A percentile compares a stretch with the other conserved stretches of the same genome.
phyloP scores from a whole-genome alignment of 2,113 vertebrate species.

The Amphiprion percula region DNA sequence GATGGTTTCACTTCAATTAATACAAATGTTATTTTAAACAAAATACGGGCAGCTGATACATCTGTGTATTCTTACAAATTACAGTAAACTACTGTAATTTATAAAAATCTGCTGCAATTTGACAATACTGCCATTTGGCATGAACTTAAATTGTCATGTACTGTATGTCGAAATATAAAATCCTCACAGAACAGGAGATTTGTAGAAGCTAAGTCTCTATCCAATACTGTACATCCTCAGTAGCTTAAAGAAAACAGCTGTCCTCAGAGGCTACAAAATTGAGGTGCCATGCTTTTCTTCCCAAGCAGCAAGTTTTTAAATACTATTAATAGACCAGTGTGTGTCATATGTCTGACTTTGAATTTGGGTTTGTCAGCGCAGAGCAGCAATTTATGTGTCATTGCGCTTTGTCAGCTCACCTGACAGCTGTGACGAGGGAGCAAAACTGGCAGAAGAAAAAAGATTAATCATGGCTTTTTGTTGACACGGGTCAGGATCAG shows the following conservation, averaged over 20 bases:
- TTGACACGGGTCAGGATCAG: slow-evolving; percentile 60
- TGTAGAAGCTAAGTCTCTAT: neutral
- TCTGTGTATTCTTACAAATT: neutral
- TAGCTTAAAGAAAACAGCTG: neutral
- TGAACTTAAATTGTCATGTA: neutral
- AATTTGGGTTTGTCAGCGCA: slow-evolving; percentile 50
- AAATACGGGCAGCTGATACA: too few species aligned
- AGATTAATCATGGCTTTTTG: slow-evolving; percentile 45
- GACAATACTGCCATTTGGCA: too few species aligned
- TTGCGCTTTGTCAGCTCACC: slow-evolving; percentile 64
- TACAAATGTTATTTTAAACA: neutral
- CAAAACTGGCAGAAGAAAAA: slow-evolving; percentile 20
- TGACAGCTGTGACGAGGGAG: slow-evolving; percentile 71
- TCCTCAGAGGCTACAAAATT: neutral
- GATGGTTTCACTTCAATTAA: neutral
- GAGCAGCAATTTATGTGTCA: slow-evolving; percentile 43
- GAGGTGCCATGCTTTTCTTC: slow-evolving; percentile 24
- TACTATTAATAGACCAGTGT: slow-evolving; percentile 64
- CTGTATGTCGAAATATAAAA: neutral
- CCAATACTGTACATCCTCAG: slow-evolving; percentile 4
- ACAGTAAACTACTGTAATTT: neutral
- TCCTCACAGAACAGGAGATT: neutral
- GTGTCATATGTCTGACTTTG: slow-evolving; percentile 69
- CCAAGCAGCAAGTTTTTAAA: slow-evolving; percentile 29
- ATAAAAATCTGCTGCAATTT: too few species aligned